These are phyloP conservation scores for Vandiemenella viatica DNA, from an alignment of 2,888 invertebrate genomes.

Conservation along the genomic window DNA sequence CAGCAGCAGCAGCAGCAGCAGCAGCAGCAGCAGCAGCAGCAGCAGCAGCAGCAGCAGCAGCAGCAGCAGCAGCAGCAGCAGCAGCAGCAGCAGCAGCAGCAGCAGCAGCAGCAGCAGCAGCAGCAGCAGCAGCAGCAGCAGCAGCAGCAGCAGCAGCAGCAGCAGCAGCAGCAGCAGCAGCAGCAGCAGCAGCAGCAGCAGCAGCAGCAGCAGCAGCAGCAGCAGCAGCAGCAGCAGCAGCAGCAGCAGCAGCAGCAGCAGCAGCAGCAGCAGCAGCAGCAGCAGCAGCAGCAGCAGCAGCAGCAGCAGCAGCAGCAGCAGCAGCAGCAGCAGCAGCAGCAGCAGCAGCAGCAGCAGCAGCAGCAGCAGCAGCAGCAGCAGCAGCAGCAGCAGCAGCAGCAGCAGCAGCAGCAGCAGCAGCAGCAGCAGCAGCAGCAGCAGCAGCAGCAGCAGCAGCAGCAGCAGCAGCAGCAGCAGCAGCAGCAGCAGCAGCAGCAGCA, in stretches of 20 bases:
- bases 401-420: neutral
- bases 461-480: neutral
- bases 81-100: neutral
- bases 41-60: neutral
- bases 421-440: neutral
- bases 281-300: neutral
- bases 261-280: neutral
- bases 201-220: neutral
- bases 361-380: neutral
- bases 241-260: neutral
- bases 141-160: neutral
- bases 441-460: neutral
- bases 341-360: neutral
- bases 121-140: neutral
- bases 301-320: neutral
- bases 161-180: neutral
- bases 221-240: neutral
- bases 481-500: neutral
- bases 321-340: neutral
- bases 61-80: neutral
- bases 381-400: neutral
- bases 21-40: neutral
- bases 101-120: neutral
- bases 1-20: neutral
- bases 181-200: neutral